Evolutionary conservation across 1,140 invertebrate species (phyloP).

Genomic region (Panagrolaimus sp.): DNA sequence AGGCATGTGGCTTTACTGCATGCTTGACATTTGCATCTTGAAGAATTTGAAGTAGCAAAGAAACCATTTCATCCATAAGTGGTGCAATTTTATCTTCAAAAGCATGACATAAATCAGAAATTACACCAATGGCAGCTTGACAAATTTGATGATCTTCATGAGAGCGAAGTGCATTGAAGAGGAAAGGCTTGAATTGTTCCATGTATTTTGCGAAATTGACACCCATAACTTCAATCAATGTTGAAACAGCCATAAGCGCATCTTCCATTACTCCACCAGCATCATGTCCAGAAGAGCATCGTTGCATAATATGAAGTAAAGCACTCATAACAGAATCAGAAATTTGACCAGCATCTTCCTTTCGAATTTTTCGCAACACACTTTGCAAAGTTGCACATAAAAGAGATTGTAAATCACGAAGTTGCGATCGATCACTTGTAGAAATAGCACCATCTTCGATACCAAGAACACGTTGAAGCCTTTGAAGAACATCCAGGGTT

Average conservation of each 20-base stretch:
- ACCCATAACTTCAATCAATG: constrained; percentile 68
- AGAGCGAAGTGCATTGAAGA: constrained; percentile 46
- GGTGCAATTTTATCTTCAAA: constrained; percentile 45
- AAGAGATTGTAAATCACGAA: constrained; percentile 90
- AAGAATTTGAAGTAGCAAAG: constrained; percentile 43
- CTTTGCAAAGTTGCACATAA: constrained; percentile 86
- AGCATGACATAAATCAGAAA: constrained; percentile 52
- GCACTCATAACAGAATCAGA: constrained; percentile 94
- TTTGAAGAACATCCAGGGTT: constrained; percentile 87
- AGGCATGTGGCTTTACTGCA: constrained; percentile 50
- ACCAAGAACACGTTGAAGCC: constrained; percentile 82
- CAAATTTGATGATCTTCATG: constrained; percentile 53
- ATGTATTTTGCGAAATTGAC: constrained; percentile 49
- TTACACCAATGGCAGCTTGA: constrained; percentile 53
- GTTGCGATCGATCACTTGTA: constrained; percentile 79
- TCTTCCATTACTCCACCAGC: constrained; percentile 95
- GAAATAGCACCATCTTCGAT: constrained; percentile 80
- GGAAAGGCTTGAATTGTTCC: constrained; percentile 46
- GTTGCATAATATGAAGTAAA: constrained; percentile 63
- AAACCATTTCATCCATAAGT: constrained; percentile 50
- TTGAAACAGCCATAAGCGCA: constrained; percentile 89
- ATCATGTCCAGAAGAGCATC: constrained; percentile 69
- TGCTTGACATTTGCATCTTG: constrained; percentile 40
- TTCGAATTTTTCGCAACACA: constrained; percentile 68
- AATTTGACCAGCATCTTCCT: constrained; percentile 74